Conservation (phyloP, 1,140 invertebrate genomes). For the Papilio glaucus region DNA sequence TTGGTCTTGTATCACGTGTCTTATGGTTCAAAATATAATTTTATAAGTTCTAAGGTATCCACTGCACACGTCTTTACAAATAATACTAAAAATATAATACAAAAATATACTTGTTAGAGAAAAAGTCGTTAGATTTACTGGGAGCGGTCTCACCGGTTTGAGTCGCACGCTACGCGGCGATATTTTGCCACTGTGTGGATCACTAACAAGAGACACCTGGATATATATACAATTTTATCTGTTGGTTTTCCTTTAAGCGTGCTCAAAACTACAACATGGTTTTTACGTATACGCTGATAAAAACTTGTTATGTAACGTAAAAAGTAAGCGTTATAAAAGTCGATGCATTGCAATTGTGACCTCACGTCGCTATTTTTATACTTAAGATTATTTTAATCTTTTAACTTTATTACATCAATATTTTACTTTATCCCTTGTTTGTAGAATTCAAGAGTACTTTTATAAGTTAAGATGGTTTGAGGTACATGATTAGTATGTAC, state of each 20-base stretch:
- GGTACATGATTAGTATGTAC: no score
- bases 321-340: no score
- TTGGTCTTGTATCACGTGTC: background rate
- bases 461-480: no score
- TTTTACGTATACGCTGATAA: background rate
- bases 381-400: no score
- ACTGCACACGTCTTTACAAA: background rate
- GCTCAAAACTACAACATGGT: background rate
- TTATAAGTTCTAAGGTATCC: background rate
- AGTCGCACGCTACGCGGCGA: background rate
- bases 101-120: background rate
- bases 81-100: no score
- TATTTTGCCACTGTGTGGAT: background rate
- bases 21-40: background rate
- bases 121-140: background rate
- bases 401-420: no score
- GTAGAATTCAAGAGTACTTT: no score
- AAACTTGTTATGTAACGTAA: slow-evolving; percentile 33
- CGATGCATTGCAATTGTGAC: no score
- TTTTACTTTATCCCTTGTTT: no score
- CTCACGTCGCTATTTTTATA: no score
- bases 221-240: background rate
- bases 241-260: background rate
- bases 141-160: background rate
- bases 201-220: background rate